Conservation (phyloP, 2,797 vertebrate genomes). For the Aulostomus chinensis region DNA sequence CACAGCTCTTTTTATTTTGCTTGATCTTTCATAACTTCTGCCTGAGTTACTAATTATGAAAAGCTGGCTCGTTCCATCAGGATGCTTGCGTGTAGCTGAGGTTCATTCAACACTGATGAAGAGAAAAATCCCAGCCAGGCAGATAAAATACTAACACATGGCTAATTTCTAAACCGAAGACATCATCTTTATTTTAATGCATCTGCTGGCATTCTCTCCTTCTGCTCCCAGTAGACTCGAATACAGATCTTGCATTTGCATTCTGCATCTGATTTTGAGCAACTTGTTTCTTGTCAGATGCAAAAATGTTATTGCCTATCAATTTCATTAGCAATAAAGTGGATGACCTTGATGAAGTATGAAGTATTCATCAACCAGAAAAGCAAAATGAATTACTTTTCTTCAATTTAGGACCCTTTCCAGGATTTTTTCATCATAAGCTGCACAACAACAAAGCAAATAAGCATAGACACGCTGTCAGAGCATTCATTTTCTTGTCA, state of each 20-base stretch:
- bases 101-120: no score
- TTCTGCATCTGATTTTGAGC: conserved; percentile 41
- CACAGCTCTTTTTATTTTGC: no score
- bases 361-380: conserved; percentile 64
- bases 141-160: no score
- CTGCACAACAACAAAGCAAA: conserved; percentile 62
- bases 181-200: no score
- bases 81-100: no score
- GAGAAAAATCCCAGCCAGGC: no score
- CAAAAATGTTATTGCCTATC: conserved; percentile 50
- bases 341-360: conserved; percentile 66
- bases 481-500: conserved; percentile 75
- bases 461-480: conserved; percentile 63
- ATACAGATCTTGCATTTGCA: conserved; percentile 34
- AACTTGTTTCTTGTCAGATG: conserved; percentile 45
- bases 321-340: conserved; percentile 43
- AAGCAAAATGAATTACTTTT: conserved; percentile 67
- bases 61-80: no score
- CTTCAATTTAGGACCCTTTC: conserved; percentile 58
- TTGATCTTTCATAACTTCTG: no score
- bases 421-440: conserved; percentile 50
- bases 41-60: no score
- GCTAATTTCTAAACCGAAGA: conserved; percentile 1
- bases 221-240: neutral
- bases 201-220: conserved; percentile 1